These are phyloP conservation scores for Archocentrus centrarchus DNA, from an alignment of 2,113 vertebrate genomes.

Conservation along the genomic window DNA sequence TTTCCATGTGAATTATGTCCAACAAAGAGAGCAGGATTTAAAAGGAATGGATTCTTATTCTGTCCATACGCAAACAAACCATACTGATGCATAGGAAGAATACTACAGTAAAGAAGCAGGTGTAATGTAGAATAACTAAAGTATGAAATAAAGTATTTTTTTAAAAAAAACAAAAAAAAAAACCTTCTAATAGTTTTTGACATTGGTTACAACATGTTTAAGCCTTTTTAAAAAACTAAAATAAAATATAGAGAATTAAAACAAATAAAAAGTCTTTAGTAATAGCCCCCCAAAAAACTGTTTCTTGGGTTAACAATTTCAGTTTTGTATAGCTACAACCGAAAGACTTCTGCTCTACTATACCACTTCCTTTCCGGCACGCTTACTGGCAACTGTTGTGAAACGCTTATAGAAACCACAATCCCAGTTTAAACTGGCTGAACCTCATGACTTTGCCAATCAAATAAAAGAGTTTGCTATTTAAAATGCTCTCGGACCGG, in stretches of 20 bases:
- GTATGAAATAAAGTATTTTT: no score
- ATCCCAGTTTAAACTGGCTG: neutral
- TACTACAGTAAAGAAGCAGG: neutral
- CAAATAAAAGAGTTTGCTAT: neutral
- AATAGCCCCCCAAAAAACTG: neutral
- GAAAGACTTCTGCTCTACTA: constrained; percentile 17
- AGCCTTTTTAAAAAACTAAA: no score
- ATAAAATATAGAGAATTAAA: neutral
- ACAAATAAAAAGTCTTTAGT: neutral
- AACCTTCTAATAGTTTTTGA: neutral
- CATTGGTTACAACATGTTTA: no score
- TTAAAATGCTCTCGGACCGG: neutral
- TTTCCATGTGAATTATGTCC: neutral
- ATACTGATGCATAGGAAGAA: neutral
- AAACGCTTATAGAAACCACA: constrained; percentile 28
- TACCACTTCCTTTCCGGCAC: constrained; percentile 34
- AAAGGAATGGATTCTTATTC: neutral
- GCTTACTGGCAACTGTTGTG: constrained; percentile 40
- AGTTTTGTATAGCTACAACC: neutral
- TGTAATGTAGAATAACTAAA: neutral
- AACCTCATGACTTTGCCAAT: neutral
- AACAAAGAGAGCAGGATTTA: neutral
- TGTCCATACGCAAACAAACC: neutral
- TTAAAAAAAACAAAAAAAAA: neutral
- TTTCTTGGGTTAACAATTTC: neutral